Percentiles rank a stretch among this genome's conserved stretches.
Conservation (phyloP, 2,888 invertebrate genomes). For the Aphodius granarius region DNA sequence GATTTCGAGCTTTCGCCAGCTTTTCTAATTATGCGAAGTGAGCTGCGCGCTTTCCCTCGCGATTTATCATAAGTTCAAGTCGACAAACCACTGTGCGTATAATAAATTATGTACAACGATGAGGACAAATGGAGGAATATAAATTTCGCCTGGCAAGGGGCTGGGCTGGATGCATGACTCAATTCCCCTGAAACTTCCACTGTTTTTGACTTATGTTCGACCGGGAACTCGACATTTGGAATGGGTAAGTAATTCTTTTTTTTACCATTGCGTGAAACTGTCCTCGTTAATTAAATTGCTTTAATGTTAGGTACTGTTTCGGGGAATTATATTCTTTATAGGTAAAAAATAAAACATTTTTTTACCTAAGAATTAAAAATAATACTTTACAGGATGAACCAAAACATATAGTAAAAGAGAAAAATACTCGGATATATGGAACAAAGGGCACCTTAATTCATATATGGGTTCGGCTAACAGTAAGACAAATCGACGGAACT, state of each 20-base stretch:
- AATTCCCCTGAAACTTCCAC: neutral
- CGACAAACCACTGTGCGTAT: neutral
- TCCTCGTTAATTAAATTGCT: no score
- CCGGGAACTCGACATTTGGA: neutral
- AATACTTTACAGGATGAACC: neutral
- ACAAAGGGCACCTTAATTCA: neutral
- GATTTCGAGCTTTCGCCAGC: neutral
- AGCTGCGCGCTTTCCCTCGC: neutral
- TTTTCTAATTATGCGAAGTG: conserved; percentile 7
- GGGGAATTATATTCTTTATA: no score
- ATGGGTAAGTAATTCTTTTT: neutral
- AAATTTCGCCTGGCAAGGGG: neutral
- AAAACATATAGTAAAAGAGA: neutral
- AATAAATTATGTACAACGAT: neutral
- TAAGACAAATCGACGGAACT: neutral
- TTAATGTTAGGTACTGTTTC: no score
- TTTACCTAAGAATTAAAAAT: neutral
- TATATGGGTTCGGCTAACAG: neutral
- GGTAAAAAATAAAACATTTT: no score
- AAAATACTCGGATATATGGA: neutral
- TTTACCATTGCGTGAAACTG: neutral
- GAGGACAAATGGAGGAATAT: neutral
- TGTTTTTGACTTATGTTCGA: neutral
- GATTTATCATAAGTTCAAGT: conserved; percentile 5
- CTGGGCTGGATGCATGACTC: neutral